Percentiles rank a stretch among this genome's conserved stretches.
phyloP scores from a whole-genome alignment of 1,140 invertebrate genomes.

The Physella acuta region DNA sequence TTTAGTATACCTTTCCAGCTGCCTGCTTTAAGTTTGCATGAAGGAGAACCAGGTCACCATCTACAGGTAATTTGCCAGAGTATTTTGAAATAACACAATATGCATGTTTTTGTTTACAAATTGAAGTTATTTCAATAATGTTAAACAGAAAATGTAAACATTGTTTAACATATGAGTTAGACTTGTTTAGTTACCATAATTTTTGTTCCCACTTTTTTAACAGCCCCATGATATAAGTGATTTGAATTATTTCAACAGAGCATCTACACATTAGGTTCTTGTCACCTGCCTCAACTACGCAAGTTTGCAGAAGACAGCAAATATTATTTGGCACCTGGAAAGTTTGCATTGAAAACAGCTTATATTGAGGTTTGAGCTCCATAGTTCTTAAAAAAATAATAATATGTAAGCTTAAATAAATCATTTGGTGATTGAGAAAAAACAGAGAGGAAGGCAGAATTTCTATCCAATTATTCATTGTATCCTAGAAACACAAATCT shows the following conservation, averaged over 20 bases:
- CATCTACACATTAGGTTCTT: conserved; percentile 29
- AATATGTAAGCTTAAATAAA: no score
- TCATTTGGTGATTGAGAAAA: no score
- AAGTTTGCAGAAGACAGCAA: conserved; percentile 48
- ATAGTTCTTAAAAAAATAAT: no score
- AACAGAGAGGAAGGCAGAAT: no score
- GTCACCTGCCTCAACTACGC: conserved; percentile 46
- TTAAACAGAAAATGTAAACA: no score
- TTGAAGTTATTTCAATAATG: no score
- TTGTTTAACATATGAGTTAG: no score
- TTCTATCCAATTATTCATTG: no score
- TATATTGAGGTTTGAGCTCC: conserved; percentile 59
- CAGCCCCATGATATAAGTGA: neutral
- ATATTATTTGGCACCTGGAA: conserved; percentile 48
- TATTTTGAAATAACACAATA: no score
- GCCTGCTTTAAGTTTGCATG: conserved; percentile 54
- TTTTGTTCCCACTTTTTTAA: neutral
- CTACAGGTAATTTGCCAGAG: conserved; percentile 55
- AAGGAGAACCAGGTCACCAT: conserved; percentile 59
- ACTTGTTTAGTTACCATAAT: no score
- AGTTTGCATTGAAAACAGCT: conserved; percentile 57
- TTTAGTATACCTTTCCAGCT: conserved; percentile 54
- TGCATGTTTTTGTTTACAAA: no score
- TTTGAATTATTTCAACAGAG: conserved; percentile 18
- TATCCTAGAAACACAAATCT: no score